Evolutionary conservation across 2,113 vertebrate species (phyloP).

Genomic region (Orthonyx spaldingii): DNA sequence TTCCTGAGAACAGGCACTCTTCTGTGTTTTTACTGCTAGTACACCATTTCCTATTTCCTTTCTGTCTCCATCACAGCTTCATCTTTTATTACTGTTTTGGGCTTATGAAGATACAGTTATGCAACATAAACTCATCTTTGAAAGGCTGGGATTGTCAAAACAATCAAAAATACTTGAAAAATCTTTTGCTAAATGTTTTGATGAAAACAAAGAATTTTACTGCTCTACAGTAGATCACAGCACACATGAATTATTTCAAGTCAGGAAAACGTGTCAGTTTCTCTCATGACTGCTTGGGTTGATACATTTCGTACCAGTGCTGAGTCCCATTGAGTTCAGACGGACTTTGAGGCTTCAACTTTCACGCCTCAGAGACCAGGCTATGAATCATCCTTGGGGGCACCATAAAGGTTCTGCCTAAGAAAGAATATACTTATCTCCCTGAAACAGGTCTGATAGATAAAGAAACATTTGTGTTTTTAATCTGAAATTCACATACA

Average conservation of each 20-base stretch:
- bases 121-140: not conserved
- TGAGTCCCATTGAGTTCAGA: not conserved
- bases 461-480: not conserved
- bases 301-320: not conserved
- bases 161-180: not conserved
- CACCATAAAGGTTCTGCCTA: not conserved
- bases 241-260: not conserved
- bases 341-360: not conserved
- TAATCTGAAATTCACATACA: constrained; percentile 1
- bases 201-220: not conserved
- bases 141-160: not conserved
- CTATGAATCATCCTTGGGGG: not conserved
- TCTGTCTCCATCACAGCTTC: not conserved
- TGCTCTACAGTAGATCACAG: not conserved
- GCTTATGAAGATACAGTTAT: not conserved
- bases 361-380: not conserved
- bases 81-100: not conserved
- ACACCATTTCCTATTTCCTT: not conserved
- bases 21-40: not conserved
- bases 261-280: not conserved
- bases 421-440: not conserved
- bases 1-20: not conserved
- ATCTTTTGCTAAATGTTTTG: not conserved
- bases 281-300: not conserved
- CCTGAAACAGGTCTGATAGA: not conserved